Evolutionary conservation across 1,140 invertebrate species (phyloP), one percentile per base, ranked within the genome.

Genomic region (Drosophila navojoa): DNA sequence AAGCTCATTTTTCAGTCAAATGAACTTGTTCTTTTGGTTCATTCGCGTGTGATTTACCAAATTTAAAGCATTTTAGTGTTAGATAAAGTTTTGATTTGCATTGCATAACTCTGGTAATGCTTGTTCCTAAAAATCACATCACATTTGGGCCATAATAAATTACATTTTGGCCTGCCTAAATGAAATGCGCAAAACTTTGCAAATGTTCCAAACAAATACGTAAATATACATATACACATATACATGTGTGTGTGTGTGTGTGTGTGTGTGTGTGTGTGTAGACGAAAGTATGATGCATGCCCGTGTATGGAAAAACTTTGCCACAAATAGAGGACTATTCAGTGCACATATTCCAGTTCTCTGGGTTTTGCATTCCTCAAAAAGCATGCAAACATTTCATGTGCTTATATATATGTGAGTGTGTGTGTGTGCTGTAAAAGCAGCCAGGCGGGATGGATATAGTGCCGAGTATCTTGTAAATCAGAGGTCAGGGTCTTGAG

Each of bases 61-160:
- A 16, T n/a, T 15, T 32, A 35, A 47, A 15, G 35, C 35, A 38
- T 38, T 38, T 38, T 11, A 11, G 10, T 1, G 35, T 11, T 38
- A 38, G 11, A 38, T 11, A 11, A 11, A 38, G 35, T 38, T 38
- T 1, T 38, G 13, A 42, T 55, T 47, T 29, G 25, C 15, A 7
- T 55, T 35, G 52, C 52, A 35, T 27, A 42, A 53, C 35, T 13
- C 22, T n/a, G 25, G 27, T 32, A 38, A 38, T 61, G 64, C 63
- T 78, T 64, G 50, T 25, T 63, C 25, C 70, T 59, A 5, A 11
- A 54, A 75, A 75, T 75, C 67, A 63, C 67, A 79, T 79, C 79
- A 50, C 71, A 82, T 82, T 82, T 79, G 45, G 66, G 54, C 59
- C 60, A 77, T 79, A 75, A 84, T 84, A 84, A 84, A 84, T 84